Evolutionary conservation across 1,140 invertebrate species (phyloP).

Genomic region (Whitmania pigra): DNA sequence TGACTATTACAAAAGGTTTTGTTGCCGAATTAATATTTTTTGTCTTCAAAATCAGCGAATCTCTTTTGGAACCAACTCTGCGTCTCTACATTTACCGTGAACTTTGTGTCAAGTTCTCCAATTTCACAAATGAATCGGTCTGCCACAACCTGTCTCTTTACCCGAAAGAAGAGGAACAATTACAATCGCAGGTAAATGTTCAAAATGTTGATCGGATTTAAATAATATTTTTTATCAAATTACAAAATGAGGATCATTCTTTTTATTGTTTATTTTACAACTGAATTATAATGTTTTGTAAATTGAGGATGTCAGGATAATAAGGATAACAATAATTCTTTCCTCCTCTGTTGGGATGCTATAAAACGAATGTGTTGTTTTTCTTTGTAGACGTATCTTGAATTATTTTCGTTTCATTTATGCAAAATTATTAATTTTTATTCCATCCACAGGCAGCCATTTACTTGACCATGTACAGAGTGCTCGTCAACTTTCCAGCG

Average conservation of each 20-base stretch:
- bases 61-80: slow-evolving; percentile 37
- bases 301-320: too few species aligned
- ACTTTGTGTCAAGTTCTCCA: slow-evolving; percentile 30
- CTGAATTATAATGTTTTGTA: too few species aligned
- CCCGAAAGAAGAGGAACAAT: slow-evolving; percentile 1
- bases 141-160: slow-evolving; percentile 27
- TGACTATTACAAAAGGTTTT: background rate
- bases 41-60: slow-evolving; percentile 38
- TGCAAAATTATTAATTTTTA: too few species aligned
- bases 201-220: too few species aligned
- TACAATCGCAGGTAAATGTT: background rate
- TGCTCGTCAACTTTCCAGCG: slow-evolving; percentile 37
- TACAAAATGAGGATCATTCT: too few species aligned
- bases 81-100: slow-evolving; percentile 35
- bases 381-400: too few species aligned
- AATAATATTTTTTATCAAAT: too few species aligned
- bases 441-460: slow-evolving; percentile 29
- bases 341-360: too few species aligned
- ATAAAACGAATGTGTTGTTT: too few species aligned
- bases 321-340: too few species aligned
- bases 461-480: slow-evolving; percentile 35
- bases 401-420: too few species aligned
- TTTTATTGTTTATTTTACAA: too few species aligned
- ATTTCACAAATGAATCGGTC: slow-evolving; percentile 27
- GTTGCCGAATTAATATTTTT: slow-evolving; percentile 37